Evolutionary conservation across 2,113 vertebrate species (phyloP).

Genomic region (Poicephalus meyeri): DNA sequence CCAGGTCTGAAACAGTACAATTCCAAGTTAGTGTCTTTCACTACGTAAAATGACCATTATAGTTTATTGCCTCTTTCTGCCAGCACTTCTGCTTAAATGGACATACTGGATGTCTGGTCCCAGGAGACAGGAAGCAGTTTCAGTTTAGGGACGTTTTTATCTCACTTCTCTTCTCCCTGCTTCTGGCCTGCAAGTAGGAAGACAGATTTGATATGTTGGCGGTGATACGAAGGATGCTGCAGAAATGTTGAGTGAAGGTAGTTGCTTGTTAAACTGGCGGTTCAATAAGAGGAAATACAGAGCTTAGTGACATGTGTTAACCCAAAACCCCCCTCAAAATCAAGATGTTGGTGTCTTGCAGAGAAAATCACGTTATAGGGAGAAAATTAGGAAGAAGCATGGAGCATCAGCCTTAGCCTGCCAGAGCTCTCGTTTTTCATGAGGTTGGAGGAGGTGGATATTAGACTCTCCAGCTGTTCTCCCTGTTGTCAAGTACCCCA

Average conservation of each 20-base stretch:
- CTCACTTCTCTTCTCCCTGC: background rate
- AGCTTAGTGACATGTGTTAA: background rate
- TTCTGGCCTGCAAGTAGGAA: background rate
- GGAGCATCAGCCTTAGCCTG: background rate
- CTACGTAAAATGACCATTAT: background rate
- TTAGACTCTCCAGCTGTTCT: conserved; percentile 27
- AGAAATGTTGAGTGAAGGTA: background rate
- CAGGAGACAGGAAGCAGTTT: background rate
- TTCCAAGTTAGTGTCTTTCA: background rate
- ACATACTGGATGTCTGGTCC: background rate
- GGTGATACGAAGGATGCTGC: background rate
- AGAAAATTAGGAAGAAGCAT: background rate
- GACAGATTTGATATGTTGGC: background rate
- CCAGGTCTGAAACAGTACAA: background rate
- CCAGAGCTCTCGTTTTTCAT: background rate
- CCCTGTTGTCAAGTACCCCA: background rate
- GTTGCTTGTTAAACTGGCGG: background rate
- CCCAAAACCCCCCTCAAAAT: background rate
- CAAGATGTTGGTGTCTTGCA: background rate
- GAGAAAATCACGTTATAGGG: too few relatives aligned
- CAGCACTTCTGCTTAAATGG: background rate
- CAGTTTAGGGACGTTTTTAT: background rate
- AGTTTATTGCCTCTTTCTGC: background rate
- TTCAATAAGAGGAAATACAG: background rate
- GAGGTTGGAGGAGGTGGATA: background rate